Evolutionary conservation across 2,888 invertebrate species (phyloP), one percentile per base, ranked within the genome.

Genomic region (Geotrupes spiniger): DNA sequence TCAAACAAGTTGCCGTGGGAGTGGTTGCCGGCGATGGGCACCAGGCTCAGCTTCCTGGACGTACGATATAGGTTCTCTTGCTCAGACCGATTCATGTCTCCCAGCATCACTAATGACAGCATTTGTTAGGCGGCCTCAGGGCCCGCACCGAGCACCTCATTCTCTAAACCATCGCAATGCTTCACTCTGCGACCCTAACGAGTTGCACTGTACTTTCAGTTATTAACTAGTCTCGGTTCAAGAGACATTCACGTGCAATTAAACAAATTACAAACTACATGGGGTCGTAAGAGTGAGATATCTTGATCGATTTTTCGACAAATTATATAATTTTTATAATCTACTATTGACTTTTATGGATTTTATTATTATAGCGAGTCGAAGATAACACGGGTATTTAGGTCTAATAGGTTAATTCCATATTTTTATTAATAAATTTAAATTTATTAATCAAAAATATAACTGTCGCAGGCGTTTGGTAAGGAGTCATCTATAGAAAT

Each of bases 1-100:
- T 51, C 51, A 31, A 51, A 51, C 12, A 59, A 46, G 45, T 56
- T 57, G 16, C 59, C 60, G 43, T 55, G 57, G 27, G 61, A 50
- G 36, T 60, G 59, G 41, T 58, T 59, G 10, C 63, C 53, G 37
- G 63, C 58, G 39, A 63, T 63, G 27, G 74, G 74, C 39, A 73
- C 73, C 62, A 74, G 62, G 60, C 73, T 77, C 51, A 82, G 72
- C 64, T 79, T 80, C 57, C 81, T 76, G 58, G 81, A 81, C 64
- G 81, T 81, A 58, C 82, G 73, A 64, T 78, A 82, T 59, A 82
- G 71, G 60, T 75, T 78, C 65, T 81, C 81, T 71, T 82, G 81
- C 66, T 82, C 82, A 54, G 78, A 80, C 51, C 81, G 77, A 73
- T 82, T 82, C 82, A 82, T 82, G 63, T 74, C 75, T 63, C 66